phyloP scores from a whole-genome alignment of 2,888 invertebrate species.

The Siphonodentalium dalli region DNA sequence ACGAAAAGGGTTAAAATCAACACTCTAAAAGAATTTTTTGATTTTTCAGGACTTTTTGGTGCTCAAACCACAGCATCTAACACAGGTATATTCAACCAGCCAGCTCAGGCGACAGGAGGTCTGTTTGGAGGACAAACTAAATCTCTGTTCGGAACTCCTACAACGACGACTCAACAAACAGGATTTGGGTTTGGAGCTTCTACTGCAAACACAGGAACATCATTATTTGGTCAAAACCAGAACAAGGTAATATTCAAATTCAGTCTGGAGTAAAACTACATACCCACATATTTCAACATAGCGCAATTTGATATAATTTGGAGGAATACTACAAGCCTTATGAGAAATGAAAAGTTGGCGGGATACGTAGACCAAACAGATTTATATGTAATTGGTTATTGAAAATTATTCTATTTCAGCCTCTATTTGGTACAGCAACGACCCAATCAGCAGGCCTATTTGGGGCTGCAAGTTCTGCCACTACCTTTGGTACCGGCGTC shows the following conservation, averaged over 20 bases:
- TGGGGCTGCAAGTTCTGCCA: constrained; percentile 22
- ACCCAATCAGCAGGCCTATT: constrained; percentile 10
- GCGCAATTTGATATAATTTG: too few relatives aligned
- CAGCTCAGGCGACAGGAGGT: constrained; percentile 15
- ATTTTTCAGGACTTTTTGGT: constrained; percentile 34
- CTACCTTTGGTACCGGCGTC: constrained; percentile 26
- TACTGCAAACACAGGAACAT: constrained; percentile 43
- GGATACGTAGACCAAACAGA: too few relatives aligned
- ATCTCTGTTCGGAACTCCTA: constrained; percentile 70
- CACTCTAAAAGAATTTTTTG: too few relatives aligned
- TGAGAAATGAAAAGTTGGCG: too few relatives aligned
- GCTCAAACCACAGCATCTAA: constrained; percentile 23
- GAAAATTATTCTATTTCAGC: too few relatives aligned
- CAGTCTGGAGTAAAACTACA: too few relatives aligned
- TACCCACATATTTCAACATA: too few relatives aligned
- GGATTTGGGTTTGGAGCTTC: constrained; percentile 40
- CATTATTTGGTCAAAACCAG: constrained; percentile 63
- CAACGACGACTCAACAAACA: constrained; percentile 33
- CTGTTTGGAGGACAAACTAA: constrained; percentile 59
- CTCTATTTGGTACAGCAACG: constrained; percentile 49
- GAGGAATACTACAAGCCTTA: too few relatives aligned
- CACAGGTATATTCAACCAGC: constrained; percentile 8
- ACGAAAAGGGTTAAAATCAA: too few relatives aligned
- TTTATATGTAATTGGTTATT: too few relatives aligned
- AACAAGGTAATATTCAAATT: constrained; percentile 2